Percentiles rank a stretch among this genome's conserved stretches.
Evolutionary conservation across 2,888 invertebrate species (phyloP).

Genomic region (Trichogramma dendrolimi): DNA sequence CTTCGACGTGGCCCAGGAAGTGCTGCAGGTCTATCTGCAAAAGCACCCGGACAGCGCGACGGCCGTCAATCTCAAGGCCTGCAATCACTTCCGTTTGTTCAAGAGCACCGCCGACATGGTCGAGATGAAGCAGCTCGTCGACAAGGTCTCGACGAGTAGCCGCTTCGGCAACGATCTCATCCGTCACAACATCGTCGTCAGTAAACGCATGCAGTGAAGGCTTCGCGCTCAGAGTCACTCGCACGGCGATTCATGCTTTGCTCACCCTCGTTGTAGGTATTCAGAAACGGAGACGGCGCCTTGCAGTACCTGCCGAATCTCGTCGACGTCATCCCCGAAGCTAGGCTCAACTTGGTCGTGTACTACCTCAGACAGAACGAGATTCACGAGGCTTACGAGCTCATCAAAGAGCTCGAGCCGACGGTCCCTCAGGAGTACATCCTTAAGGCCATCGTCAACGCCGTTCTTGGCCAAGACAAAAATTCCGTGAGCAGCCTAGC

Average conservation of each 20-base stretch:
- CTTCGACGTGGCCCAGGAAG: constrained; percentile 96
- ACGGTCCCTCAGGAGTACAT: constrained; percentile 94
- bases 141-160: constrained; percentile 65
- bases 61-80: constrained; percentile 88
- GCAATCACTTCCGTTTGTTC: constrained; percentile 79
- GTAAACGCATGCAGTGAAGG: constrained; percentile 11
- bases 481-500: constrained; percentile 66
- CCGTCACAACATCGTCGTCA: constrained; percentile 84
- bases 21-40: constrained; percentile 87
- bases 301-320: constrained; percentile 86
- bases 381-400: constrained; percentile 78
- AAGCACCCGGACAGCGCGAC: constrained; percentile 90
- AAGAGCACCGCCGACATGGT: constrained; percentile 93
- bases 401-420: constrained; percentile 89
- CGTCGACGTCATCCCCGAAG: constrained; percentile 94
- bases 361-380: constrained; percentile 88
- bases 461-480: constrained; percentile 86
- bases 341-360: constrained; percentile 91
- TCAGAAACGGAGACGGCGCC: constrained; percentile 89
- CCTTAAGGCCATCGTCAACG: constrained; percentile 92
- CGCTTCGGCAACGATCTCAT: constrained; percentile 87
- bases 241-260: background rate
- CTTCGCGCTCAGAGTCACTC: background rate
- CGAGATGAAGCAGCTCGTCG: constrained; percentile 75
- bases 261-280: constrained; percentile 55